Base-by-base conservation (phyloP, 2,888 invertebrate species). In the Amiota minor region DNA sequence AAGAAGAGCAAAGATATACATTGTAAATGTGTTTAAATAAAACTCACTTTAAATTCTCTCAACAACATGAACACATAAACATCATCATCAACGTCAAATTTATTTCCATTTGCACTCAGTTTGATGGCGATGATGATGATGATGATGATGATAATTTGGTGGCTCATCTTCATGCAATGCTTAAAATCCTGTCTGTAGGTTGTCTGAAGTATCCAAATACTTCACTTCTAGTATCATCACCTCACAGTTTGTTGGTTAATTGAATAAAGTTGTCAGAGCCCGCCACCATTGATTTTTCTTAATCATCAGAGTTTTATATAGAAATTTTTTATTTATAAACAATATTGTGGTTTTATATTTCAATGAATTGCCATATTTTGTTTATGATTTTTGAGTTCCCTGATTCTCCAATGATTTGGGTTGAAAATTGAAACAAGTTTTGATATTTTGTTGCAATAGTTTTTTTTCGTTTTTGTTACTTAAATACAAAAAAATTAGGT, bases 221-320 rank as follows among this genome's bases (percentile, higher is more conserved):
- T n/a, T n/a, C 12, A 16, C 3, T 35, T 35, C 35, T 8, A 6
- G 6, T 35, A 50, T 3, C 53, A 9, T 4, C 53, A 16, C 16
- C 16, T 16, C 18, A 18, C 20, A 14, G 18, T 59, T 45, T 64
- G 20, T 62, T 75, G 71, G 72, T 84, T 81, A 77, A 74, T 77
- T 80, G 73, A 84, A 85, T 85, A 81, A 77, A 82, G 80, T 81
- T 78, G 75, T 76, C 77, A 74, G 69, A 53, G 49, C 71, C n/a
- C 6, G 53, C 53, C 53, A n/a, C 6, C n/a, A 6, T 53, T 53
- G 53, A 12, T 53, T 53, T 53, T 53, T 35, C 35, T 35, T 35
- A 35, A 35, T 50, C 53, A n/a, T 50, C 12, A 9, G 20, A 20
- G n/a, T 23, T 53, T 67, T 50, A 18, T n/a, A 9, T 50, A 9